A percentile compares a stretch with the other conserved stretches of the same genome.
Evolutionary conservation across 1,140 invertebrate genomes (phyloP).

Genomic region (Octopus sinensis): DNA sequence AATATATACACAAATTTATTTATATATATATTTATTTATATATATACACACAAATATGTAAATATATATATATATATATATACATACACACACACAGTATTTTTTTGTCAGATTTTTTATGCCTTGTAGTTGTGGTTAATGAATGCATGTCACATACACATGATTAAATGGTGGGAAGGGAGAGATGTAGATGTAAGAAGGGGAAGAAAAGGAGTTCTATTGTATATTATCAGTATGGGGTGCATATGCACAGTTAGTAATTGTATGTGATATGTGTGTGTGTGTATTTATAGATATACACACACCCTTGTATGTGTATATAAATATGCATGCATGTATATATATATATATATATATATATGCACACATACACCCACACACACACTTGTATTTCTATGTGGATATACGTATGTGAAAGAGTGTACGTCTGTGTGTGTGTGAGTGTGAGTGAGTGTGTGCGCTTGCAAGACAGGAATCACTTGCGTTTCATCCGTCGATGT

Average conservation of each 20-base stretch:
- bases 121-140: too few relatives aligned
- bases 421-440: too few relatives aligned
- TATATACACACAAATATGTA: neutral
- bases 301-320: neutral
- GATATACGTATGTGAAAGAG: too few relatives aligned
- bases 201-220: too few relatives aligned
- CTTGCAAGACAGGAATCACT: neutral
- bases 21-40: neutral
- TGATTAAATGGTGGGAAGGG: too few relatives aligned
- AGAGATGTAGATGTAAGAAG: too few relatives aligned
- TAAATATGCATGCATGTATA: neutral
- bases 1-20: neutral
- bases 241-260: too few relatives aligned
- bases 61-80: neutral
- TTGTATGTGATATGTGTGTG: neutral
- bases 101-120: too few relatives aligned
- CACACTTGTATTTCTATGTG: neutral
- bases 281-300: neutral
- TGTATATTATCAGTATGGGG: too few relatives aligned
- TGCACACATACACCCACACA: neutral
- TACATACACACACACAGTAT: neutral
- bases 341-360: neutral
- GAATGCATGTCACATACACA: too few relatives aligned
- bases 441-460: too few relatives aligned
- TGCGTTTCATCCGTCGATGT: neutral